Evolutionary conservation across 2,797 vertebrate species (phyloP).

Genomic region (Hydrocynus forskahlii): DNA sequence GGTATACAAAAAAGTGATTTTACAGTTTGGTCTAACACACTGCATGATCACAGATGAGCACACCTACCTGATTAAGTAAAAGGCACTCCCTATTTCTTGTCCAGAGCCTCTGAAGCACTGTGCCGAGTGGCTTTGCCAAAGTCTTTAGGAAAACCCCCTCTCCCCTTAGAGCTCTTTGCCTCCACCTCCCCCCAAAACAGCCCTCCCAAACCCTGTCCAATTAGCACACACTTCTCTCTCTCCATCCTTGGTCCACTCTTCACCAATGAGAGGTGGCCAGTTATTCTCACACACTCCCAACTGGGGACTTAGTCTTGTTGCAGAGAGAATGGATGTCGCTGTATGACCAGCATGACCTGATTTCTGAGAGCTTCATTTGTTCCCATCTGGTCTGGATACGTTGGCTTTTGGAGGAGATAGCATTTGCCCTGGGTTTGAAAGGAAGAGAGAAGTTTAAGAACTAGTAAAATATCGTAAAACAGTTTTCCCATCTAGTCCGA

Average conservation of each 20-base stretch:
- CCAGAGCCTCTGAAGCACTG: slow-evolving; percentile 65
- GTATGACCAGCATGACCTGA: slow-evolving; percentile 11
- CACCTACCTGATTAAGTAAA: slow-evolving; percentile 72
- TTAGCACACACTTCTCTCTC: slow-evolving; percentile 49
- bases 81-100: slow-evolving; percentile 64
- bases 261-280: slow-evolving; percentile 30
- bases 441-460: not conserved
- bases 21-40: slow-evolving; percentile 15
- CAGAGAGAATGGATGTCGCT: not conserved
- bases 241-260: slow-evolving; percentile 40
- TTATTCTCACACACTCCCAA: slow-evolving; percentile 44
- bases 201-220: slow-evolving; percentile 53
- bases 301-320: slow-evolving; percentile 51
- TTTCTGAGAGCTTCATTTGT: slow-evolving; percentile 3
- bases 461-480: not conserved
- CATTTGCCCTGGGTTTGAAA: not conserved
- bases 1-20: slow-evolving; percentile 3
- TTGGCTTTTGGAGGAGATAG: not conserved
- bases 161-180: slow-evolving; percentile 47
- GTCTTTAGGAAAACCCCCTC: slow-evolving; percentile 61
- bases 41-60: slow-evolving; percentile 43
- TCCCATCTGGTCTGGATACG: not conserved
- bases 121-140: slow-evolving; percentile 65
- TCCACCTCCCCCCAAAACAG: slow-evolving; percentile 44
- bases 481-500: not conserved